A percentile compares a stretch with the other conserved stretches of the same genome.
These are phyloP conservation scores for Goniozus legneri DNA, from an alignment of 1,140 invertebrate genomes.

Conservation along the genomic window DNA sequence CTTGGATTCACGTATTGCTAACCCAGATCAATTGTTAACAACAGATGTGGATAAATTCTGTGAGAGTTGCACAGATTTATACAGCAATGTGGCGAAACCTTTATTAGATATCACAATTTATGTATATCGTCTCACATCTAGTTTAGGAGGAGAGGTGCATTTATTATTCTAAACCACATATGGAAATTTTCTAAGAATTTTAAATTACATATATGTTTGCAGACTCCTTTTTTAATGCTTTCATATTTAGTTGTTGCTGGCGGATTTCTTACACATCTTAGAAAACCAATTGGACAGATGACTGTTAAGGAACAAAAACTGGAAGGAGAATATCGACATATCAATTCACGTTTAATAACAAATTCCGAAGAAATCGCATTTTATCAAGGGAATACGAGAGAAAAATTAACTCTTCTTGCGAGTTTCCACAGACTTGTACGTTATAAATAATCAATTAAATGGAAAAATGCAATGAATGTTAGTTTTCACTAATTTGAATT, in stretches of 20 bases:
- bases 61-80: conserved; percentile 89
- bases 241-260: conserved; percentile 83
- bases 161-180: conserved; percentile 25
- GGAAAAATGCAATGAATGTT: background rate
- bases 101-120: conserved; percentile 92
- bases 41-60: conserved; percentile 98
- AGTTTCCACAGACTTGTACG: conserved; percentile 87
- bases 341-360: conserved; percentile 93
- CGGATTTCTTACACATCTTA: conserved; percentile 71
- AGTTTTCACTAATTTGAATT: background rate
- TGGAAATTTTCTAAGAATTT: conserved; percentile 10
- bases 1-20: conserved; percentile 90
- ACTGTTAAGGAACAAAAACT: conserved; percentile 93
- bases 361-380: conserved; percentile 98
- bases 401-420: conserved; percentile 82
- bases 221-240: conserved; percentile 85
- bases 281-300: conserved; percentile 81
- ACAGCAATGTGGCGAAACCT: conserved; percentile 97
- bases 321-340: conserved; percentile 96
- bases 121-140: conserved; percentile 82
- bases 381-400: conserved; percentile 87
- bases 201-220: conserved; percentile 20
- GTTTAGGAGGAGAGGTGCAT: conserved; percentile 73
- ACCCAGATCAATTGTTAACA: conserved; percentile 94
- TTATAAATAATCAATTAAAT: background rate